phyloP scores from a whole-genome alignment of 2,797 vertebrate species.

The Malurus splendens region DNA sequence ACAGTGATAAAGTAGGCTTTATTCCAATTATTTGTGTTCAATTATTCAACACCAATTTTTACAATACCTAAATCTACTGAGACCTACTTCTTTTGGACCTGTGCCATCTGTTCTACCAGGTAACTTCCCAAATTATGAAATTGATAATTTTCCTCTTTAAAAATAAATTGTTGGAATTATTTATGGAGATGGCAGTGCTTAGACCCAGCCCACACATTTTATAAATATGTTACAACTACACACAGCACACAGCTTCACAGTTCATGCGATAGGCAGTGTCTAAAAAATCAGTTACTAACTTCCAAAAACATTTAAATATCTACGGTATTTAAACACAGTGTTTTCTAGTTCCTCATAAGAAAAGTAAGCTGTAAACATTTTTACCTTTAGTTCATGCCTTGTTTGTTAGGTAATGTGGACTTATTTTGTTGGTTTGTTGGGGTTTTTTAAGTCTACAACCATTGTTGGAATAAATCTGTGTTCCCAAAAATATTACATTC shows the following conservation, averaged over 20 bases:
- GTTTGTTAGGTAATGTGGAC: constrained; percentile 64
- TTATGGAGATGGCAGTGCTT: constrained; percentile 66
- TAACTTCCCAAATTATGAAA: constrained; percentile 61
- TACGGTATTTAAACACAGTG: constrained; percentile 82
- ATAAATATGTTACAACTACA: constrained; percentile 91
- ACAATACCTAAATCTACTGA: constrained; percentile 68
- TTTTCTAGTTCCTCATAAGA: constrained; percentile 80
- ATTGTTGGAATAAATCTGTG: constrained; percentile 68
- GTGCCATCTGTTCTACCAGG: constrained; percentile 59
- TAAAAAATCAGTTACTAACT: constrained; percentile 83
- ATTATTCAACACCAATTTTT: constrained; percentile 64
- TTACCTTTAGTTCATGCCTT: constrained; percentile 79
- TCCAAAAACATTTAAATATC: constrained; percentile 86
- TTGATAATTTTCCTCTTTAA: constrained; percentile 63
- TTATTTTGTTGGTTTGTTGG: constrained; percentile 4
- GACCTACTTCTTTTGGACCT: constrained; percentile 63
- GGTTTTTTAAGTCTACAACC: constrained; percentile 64
- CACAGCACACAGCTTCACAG: constrained; percentile 88
- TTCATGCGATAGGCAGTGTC: constrained; percentile 90
- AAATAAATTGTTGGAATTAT: constrained; percentile 65
- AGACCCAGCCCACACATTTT: constrained; percentile 74
- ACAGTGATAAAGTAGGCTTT: constrained; percentile 69
- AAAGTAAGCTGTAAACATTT: constrained; percentile 86
- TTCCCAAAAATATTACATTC: constrained; percentile 84
- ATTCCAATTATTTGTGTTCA: constrained; percentile 63